Percentiles rank a stretch among this genome's conserved stretches.
phyloP scores from a whole-genome alignment of 2,113 vertebrate species.

The Sander vitreus region DNA sequence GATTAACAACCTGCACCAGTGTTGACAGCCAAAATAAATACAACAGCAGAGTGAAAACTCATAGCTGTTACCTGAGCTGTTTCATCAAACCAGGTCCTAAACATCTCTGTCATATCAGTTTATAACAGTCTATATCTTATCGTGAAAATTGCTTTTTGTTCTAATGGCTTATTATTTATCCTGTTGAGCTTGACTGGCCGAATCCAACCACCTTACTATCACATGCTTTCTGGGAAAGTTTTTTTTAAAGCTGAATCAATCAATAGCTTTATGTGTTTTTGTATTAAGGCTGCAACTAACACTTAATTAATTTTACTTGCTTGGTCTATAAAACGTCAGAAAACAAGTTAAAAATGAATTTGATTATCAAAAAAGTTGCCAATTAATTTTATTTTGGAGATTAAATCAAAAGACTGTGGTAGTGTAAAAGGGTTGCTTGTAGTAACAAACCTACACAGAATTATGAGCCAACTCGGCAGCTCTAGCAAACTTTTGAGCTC shows the following conservation, averaged over 20 bases:
- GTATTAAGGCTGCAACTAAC: neutral
- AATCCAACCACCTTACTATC: neutral
- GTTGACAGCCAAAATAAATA: constrained; percentile 15
- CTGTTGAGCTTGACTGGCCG: neutral
- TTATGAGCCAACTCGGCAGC: constrained; percentile 9
- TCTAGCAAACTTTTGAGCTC: neutral
- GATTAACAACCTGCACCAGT: constrained; percentile 15
- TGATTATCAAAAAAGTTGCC: neutral
- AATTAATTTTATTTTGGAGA: neutral
- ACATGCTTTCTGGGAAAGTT: neutral
- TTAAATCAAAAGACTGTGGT: neutral
- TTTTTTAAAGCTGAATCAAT: neutral
- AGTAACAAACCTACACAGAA: constrained; percentile 1
- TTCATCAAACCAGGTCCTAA: constrained; percentile 4
- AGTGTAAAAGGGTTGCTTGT: neutral
- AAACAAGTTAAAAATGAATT: neutral
- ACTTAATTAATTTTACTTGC: neutral
- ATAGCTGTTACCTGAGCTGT: neutral
- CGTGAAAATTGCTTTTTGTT: neutral
- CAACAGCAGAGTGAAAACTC: neutral
- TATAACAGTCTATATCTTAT: neutral
- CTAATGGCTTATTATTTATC: neutral
- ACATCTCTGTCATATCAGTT: constrained; percentile 5
- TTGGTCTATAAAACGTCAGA: neutral
- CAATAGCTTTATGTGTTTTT: neutral